Conservation (phyloP, 2,797 vertebrate species). For the Myotis pilosus region DNA sequence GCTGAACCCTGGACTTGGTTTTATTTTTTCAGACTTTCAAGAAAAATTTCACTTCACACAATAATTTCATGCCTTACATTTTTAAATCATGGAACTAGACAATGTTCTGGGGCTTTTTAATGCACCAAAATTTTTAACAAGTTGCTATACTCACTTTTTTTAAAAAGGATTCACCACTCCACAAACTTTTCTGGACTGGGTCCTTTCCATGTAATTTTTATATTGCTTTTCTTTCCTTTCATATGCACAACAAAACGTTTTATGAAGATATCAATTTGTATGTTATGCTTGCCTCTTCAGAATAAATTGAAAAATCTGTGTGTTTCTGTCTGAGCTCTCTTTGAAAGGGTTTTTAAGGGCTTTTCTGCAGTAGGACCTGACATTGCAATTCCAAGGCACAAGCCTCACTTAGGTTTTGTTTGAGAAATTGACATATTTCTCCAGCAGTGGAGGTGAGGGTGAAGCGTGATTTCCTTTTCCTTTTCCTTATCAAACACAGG, state of each 20-base stretch:
- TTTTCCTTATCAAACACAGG: background rate
- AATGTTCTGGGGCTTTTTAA: background rate
- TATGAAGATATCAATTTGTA: background rate
- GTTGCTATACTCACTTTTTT: background rate
- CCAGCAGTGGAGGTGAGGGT: background rate
- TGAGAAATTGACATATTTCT: background rate
- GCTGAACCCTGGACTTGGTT: background rate
- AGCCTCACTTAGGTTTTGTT: background rate
- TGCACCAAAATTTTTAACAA: background rate
- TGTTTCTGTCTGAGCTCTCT: background rate
- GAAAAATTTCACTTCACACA: conserved; percentile 17
- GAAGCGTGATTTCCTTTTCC: background rate
- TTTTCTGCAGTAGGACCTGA: background rate
- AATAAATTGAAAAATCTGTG: background rate
- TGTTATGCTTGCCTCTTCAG: background rate
- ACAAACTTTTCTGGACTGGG: background rate
- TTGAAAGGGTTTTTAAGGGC: background rate
- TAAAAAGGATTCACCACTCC: background rate
- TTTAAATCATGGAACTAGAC: background rate
- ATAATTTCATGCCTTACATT: background rate
- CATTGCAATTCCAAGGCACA: background rate
- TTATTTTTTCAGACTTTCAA: conserved; percentile 12
- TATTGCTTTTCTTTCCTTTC: background rate
- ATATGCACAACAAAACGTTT: background rate
- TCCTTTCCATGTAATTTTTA: background rate